Base-by-base conservation (phyloP, 1,140 invertebrate genomes). In the Polyergus mexicanus region DNA sequence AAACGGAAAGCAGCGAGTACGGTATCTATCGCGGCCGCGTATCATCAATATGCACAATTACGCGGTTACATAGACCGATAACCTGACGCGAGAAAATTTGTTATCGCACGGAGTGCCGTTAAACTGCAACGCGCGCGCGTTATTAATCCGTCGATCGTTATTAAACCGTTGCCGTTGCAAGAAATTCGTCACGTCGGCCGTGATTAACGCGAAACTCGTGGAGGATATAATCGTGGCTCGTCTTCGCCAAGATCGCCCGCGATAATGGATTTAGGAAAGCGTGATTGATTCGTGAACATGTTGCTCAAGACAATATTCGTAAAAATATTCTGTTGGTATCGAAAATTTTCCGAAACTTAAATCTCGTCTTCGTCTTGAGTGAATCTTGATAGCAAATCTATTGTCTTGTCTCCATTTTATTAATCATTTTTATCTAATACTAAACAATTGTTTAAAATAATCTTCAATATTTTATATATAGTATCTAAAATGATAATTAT, bases 281-380 rank as follows among this genome's bases (percentile, higher is more conserved):
- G 60, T 74, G 78, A 83, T 83, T 83, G 68, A 74, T 83, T 74
- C 78, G 66, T 35, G 32, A 72, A 66, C 66, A 44, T 28, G 38
- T 38, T n/a, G 78, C 54, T 32, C 32, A 32, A 32, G 32, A 32
- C 2, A 32, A 32, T 32, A 32, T 32, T 32, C 32, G 32, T 32
- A 32, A 32, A 32, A 32, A 4, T 32, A 32, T 32, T 32, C 2
- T 32, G 0, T 32, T 32, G 2, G 32, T 32, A 32, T 32, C 0
- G 32, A 32, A 32, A 32, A 32, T 32, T 32, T 32, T 32, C 3
- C 1, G 3, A 32, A 32, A 32, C 32, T 32, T 32, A 32, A 32
- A 32, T 32, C 32, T 32, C 3, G 32, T 32, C 32, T 32, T 32
- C 2, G 32, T 32, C 32, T 32, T 1, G 32, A 32, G 32, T 28